phyloP scores from a whole-genome alignment of 1,140 invertebrate genomes.

The Leucophenga varia region DNA sequence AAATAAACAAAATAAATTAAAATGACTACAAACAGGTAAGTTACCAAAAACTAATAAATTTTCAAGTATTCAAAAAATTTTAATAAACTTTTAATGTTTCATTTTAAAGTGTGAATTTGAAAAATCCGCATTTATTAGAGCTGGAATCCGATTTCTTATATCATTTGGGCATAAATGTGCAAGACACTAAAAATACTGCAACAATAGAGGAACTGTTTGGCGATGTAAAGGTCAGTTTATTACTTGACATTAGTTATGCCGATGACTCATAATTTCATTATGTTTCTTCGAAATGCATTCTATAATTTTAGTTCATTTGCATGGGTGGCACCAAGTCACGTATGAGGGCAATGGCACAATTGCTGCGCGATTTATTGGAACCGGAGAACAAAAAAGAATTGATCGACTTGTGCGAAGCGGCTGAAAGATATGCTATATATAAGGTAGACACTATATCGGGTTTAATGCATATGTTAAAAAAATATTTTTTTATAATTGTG shows the following conservation, averaged over 20 bases:
- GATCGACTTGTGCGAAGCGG: slow-evolving; percentile 82
- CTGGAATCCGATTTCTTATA: slow-evolving; percentile 83
- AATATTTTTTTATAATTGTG: not conserved
- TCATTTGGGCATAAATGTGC: slow-evolving; percentile 74
- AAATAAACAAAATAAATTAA: not conserved
- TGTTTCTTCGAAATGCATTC: no score
- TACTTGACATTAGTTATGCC: no score
- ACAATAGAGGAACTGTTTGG: slow-evolving; percentile 82
- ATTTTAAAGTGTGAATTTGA: slow-evolving; percentile 41
- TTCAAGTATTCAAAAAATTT: no score
- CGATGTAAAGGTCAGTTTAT: slow-evolving; percentile 79
- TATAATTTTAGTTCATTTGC: slow-evolving; percentile 96
- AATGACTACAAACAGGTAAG: not conserved
- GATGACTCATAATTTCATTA: no score
- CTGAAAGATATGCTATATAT: slow-evolving; percentile 92
- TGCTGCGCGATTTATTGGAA: slow-evolving; percentile 80
- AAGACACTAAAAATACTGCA: slow-evolving; percentile 64
- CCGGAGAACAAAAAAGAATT: slow-evolving; percentile 79
- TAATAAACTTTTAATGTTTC: slow-evolving; percentile 26
- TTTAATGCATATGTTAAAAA: not conserved
- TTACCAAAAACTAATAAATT: not conserved
- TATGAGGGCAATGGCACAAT: slow-evolving; percentile 87
- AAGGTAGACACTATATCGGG: slow-evolving; percentile 68
- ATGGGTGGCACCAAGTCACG: slow-evolving; percentile 93
- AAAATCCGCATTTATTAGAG: slow-evolving; percentile 72